Evolutionary conservation across 2,888 invertebrate species (phyloP).

Genomic region (Andrena camellia): DNA sequence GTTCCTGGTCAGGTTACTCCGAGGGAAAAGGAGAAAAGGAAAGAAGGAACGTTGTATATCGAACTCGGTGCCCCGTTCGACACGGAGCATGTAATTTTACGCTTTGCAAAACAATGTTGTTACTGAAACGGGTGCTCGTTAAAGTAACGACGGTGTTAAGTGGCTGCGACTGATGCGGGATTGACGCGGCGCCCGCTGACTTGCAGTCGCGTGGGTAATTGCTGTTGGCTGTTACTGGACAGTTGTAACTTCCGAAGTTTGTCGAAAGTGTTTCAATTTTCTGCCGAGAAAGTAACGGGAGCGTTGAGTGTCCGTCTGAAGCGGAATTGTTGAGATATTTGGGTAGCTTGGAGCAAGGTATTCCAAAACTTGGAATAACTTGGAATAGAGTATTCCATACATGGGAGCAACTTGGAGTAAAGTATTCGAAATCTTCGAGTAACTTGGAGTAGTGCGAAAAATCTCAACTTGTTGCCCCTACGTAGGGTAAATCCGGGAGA

Average conservation of each 20-base stretch:
- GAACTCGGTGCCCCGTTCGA: constrained; percentile 10
- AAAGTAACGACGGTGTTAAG: constrained; percentile 46
- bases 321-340: not conserved
- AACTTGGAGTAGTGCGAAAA: too few relatives aligned
- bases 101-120: constrained; percentile 44
- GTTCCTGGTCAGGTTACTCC: not conserved
- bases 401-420: too few relatives aligned
- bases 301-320: not conserved
- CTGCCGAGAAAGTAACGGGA: not conserved
- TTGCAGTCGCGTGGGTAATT: constrained; percentile 29
- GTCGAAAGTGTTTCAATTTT: constrained; percentile 16
- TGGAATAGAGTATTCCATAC: too few relatives aligned
- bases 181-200: constrained; percentile 37
- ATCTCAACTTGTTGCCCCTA: too few relatives aligned
- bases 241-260: constrained; percentile 28
- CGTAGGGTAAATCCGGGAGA: too few relatives aligned
- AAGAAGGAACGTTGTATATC: constrained; percentile 3
- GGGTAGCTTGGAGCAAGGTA: not conserved
- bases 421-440: too few relatives aligned
- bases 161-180: constrained; percentile 24
- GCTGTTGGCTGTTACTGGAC: constrained; percentile 12
- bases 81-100: constrained; percentile 35
- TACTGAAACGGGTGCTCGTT: constrained; percentile 39
- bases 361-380: not conserved
- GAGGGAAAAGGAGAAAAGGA: not conserved